Evolutionary conservation across 2,888 invertebrate species (phyloP).

Genomic region (Pammene fasciana): DNA sequence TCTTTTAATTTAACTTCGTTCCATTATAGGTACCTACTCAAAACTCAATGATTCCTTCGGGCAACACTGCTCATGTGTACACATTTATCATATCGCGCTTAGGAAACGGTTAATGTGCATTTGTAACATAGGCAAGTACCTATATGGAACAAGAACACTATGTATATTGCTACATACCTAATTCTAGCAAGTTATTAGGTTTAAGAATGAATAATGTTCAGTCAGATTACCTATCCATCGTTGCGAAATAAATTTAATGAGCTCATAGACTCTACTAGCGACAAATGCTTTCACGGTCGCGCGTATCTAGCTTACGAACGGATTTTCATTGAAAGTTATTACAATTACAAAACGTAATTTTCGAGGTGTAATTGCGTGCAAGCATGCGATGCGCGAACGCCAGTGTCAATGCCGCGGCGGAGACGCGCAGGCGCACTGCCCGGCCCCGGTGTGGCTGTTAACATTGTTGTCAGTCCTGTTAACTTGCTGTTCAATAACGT

Average conservation of each 20-base stretch:
- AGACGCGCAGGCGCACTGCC: slow-evolving; percentile 41
- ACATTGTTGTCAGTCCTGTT: not conserved
- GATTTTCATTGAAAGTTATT: slow-evolving; percentile 71
- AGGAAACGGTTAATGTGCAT: slow-evolving; percentile 39
- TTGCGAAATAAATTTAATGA: slow-evolving; percentile 39
- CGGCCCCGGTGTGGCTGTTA: not conserved
- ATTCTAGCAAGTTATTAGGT: slow-evolving; percentile 39
- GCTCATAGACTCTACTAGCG: slow-evolving; percentile 28
- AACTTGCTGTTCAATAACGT: not conserved
- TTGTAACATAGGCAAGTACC: slow-evolving; percentile 17
- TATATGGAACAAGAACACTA: slow-evolving; percentile 37
- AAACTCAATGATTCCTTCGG: not conserved
- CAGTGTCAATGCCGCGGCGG: slow-evolving; percentile 68
- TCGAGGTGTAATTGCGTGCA: slow-evolving; percentile 64
- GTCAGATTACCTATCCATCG: slow-evolving; percentile 39
- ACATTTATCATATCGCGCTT: slow-evolving; percentile 12
- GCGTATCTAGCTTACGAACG: slow-evolving; percentile 21
- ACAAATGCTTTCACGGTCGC: slow-evolving; percentile 53
- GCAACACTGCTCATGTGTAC: slow-evolving; percentile 15
- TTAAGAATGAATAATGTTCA: slow-evolving; percentile 42
- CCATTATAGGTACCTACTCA: not conserved
- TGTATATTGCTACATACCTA: slow-evolving; percentile 36
- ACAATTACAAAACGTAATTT: slow-evolving; percentile 69
- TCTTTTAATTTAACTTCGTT: not conserved
- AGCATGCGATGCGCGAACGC: slow-evolving; percentile 53